Evolutionary conservation across 2,113 vertebrate genomes (phyloP).

Genomic region (Cynocephalus volans): DNA sequence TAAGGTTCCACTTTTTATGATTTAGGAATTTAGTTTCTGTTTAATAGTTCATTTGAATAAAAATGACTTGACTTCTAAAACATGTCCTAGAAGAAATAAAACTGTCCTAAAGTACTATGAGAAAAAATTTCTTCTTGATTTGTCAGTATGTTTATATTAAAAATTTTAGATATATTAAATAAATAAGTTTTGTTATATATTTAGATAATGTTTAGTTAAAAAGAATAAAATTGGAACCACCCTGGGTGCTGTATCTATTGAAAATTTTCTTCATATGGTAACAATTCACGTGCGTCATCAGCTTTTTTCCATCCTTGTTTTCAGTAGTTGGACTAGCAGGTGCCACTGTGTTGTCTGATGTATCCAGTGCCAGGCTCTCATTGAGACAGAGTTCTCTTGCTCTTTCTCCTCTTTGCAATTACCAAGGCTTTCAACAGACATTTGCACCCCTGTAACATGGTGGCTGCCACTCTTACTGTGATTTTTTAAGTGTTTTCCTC

Average conservation of each 20-base stretch:
- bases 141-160: slow-evolving; percentile 48
- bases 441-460: neutral
- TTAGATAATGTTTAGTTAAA: slow-evolving; percentile 47
- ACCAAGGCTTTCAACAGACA: slow-evolving; percentile 39
- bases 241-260: neutral
- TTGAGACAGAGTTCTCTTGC: slow-evolving; percentile 9
- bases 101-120: slow-evolving; percentile 2
- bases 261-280: slow-evolving; percentile 26
- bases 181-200: neutral
- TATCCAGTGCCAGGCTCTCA: neutral
- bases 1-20: neutral
- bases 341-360: neutral
- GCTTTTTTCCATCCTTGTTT: slow-evolving; percentile 24
- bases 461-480: neutral
- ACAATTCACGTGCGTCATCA: neutral
- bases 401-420: slow-evolving; percentile 62
- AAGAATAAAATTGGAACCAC: slow-evolving; percentile 1
- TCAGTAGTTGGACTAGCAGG: neutral
- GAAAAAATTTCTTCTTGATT: slow-evolving; percentile 45
- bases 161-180: slow-evolving; percentile 25
- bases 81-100: neutral
- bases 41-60: slow-evolving; percentile 57
- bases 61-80: slow-evolving; percentile 31
- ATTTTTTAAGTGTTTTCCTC: slow-evolving; percentile 69
- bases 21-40: slow-evolving; percentile 33